Percentiles rank a stretch among this genome's conserved stretches.
Evolutionary conservation across 2,797 vertebrate genomes (phyloP).

Genomic region (Neostethus bicornis): DNA sequence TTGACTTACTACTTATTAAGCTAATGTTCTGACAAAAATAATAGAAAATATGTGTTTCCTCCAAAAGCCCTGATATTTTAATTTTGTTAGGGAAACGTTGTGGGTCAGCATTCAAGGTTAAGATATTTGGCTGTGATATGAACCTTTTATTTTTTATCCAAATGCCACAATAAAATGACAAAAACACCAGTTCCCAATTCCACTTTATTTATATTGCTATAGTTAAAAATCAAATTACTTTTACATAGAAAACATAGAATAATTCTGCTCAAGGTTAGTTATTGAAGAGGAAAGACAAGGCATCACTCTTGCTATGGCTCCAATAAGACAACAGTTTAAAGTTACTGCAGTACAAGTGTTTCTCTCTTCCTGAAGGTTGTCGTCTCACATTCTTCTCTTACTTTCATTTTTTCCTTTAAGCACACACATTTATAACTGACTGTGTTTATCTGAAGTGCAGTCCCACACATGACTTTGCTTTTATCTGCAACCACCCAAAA

Average conservation of each 20-base stretch:
- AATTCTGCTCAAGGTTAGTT: slow-evolving; percentile 43
- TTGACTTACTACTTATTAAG: no score
- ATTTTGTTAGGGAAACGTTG: no score
- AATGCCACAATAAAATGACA: slow-evolving; percentile 10
- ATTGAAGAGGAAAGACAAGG: slow-evolving; percentile 53
- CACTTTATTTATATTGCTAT: slow-evolving; percentile 52
- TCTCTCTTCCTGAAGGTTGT: slow-evolving; percentile 38
- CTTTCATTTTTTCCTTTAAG: slow-evolving; percentile 35
- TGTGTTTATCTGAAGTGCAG: slow-evolving; percentile 28
- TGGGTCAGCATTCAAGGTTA: background rate
- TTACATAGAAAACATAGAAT: slow-evolving; percentile 75
- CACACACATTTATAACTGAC: slow-evolving; percentile 24
- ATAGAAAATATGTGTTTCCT: no score
- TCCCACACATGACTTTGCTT: slow-evolving; percentile 27
- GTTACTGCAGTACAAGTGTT: slow-evolving; percentile 40
- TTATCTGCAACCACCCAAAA: slow-evolving; percentile 27
- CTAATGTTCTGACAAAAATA: no score
- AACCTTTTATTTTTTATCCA: background rate
- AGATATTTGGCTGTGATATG: no score
- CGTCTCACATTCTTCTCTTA: slow-evolving; percentile 8
- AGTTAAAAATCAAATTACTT: slow-evolving; percentile 70
- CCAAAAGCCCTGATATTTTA: no score
- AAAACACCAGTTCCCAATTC: slow-evolving; percentile 17
- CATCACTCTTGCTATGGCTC: slow-evolving; percentile 56
- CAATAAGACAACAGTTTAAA: slow-evolving; percentile 30